These are phyloP conservation scores for Apis cerana DNA, from an alignment of 1,140 invertebrate species.

Conservation along the genomic window DNA sequence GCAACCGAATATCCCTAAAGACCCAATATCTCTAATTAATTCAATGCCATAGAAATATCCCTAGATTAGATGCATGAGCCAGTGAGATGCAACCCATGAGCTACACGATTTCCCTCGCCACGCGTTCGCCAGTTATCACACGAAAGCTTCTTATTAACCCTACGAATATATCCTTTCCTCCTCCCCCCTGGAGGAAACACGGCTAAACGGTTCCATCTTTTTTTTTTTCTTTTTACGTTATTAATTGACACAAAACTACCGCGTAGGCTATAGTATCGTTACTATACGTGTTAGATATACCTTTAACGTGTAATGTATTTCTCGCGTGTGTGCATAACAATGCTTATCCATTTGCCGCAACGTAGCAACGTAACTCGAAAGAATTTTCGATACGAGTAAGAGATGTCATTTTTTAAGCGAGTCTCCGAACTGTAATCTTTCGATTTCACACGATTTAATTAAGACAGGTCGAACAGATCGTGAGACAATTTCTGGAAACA, in stretches of 20 bases:
- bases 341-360: neutral
- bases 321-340: neutral
- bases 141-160: constrained; percentile 57
- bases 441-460: too few species aligned
- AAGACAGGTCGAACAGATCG: too few species aligned
- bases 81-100: constrained; percentile 7
- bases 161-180: constrained; percentile 36
- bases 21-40: neutral
- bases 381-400: too few species aligned
- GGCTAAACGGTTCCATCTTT: constrained; percentile 52
- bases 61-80: neutral
- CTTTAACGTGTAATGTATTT: neutral
- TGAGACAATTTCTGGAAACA: too few species aligned
- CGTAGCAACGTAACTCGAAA: too few species aligned
- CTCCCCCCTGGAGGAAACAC: constrained; percentile 43
- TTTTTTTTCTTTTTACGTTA: constrained; percentile 50
- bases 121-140: constrained; percentile 57
- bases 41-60: neutral
- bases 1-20: too few species aligned
- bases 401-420: too few species aligned
- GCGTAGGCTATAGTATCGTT: constrained; percentile 55
- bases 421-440: too few species aligned
- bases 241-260: constrained; percentile 72
- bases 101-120: neutral
- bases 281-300: constrained; percentile 50